These are phyloP conservation scores for Morone chrysops DNA, from an alignment of 2,113 vertebrate genomes.

Conservation along the genomic window DNA sequence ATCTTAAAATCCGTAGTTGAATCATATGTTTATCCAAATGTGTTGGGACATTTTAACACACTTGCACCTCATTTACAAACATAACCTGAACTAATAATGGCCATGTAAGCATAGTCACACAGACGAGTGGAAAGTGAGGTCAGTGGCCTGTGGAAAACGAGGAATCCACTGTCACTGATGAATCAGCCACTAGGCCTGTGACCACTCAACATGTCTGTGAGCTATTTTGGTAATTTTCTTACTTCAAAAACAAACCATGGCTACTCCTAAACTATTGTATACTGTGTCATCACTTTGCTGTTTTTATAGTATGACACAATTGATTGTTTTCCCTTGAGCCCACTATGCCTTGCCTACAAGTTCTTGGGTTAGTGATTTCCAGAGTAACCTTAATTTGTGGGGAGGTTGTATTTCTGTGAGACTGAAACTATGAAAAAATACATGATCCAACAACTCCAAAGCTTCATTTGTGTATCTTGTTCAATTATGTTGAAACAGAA, in stretches of 20 bases:
- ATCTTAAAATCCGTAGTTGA: neutral
- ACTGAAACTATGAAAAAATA: neutral
- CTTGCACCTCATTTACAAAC: neutral
- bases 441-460: too few relatives aligned
- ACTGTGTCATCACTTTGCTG: neutral
- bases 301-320: neutral
- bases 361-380: neutral
- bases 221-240: neutral
- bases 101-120: neutral
- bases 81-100: neutral
- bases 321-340: neutral
- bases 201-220: conserved; percentile 6
- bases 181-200: conserved; percentile 4
- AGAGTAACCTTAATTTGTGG: neutral
- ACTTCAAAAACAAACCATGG: neutral
- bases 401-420: neutral
- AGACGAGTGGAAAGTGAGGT: conserved; percentile 27
- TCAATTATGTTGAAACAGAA: neutral
- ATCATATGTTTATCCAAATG: neutral
- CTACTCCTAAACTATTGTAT: neutral
- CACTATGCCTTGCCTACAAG: neutral
- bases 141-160: conserved; percentile 4
- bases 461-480: neutral
- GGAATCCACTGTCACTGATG: conserved; percentile 18
- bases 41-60: neutral